Base-by-base conservation (phyloP, 2,797 vertebrate species). In the Schizopygopsis pylzovi region DNA sequence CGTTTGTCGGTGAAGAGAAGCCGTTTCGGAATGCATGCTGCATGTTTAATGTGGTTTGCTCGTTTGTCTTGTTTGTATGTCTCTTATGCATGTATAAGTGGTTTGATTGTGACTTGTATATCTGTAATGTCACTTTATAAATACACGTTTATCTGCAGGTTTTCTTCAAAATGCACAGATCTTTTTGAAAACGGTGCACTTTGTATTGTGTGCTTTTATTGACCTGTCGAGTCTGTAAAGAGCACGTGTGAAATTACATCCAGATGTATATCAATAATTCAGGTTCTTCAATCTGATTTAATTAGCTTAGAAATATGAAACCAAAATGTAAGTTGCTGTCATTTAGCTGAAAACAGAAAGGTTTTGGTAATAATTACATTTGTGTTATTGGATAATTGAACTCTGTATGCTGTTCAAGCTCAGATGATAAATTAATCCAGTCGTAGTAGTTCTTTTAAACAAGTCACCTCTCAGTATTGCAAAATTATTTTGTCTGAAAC, bases 101-200 rank as follows among this genome's bases (percentile, higher is more conserved):
- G n/a, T 72, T 82, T 45, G 52, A 72, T 59, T 71, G 12, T 56
- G 12, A 39, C 65, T 16, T 70, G 45, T 61, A 41, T 72, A 43
- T 82, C 6, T 73, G 13, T 28, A 45, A 82, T 82, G 52, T 37
- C 33, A 65, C 6, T 80, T 81, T 68, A 52, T 22, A 39, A 49
- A 37, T 67, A 12, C 25, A 20, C 10, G 4, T 65, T 79, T 65
- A 13, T 79, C 41, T 65, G 41, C 78, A 47, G 78, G 78, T 63
- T 79, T 47, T 49, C 16, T 33, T 65, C 22, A 47, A 33, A 79
- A 28, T 33, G 59, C 39, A 45, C 41, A 47, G 16, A 39, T 61
- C 18, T 7, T 52, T 75, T 16, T 2, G 16, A 54, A 63, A 79
- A 10, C 0, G 0, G 6, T 59, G 15, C 28, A 37, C 28, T 59